Evolutionary conservation across 2,113 vertebrate species (phyloP).

Genomic region (Syrmaticus mikado): DNA sequence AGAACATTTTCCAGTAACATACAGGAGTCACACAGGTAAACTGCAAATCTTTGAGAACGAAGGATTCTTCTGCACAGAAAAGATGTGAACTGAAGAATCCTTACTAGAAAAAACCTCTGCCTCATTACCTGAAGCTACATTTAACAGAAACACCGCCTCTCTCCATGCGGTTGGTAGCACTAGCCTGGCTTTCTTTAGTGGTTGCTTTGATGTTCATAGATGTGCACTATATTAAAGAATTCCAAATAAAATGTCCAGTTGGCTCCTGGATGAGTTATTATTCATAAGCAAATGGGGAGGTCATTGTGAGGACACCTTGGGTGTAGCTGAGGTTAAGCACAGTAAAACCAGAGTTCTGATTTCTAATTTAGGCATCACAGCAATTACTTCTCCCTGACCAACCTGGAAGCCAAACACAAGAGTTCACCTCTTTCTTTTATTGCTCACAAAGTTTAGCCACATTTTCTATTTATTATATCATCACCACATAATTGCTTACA

Average conservation of each 20-base stretch:
- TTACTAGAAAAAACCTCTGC: neutral
- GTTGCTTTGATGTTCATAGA: slow-evolving; percentile 44
- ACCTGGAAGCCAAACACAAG: slow-evolving; percentile 30
- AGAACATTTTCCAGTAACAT: neutral
- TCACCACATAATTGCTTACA: slow-evolving; percentile 34
- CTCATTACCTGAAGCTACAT: neutral
- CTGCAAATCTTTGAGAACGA: neutral
- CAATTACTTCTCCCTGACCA: slow-evolving; percentile 12
- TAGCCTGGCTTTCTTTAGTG: neutral
- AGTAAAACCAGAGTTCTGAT: neutral
- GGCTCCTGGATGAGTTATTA: slow-evolving; percentile 26
- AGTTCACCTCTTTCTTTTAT: neutral
- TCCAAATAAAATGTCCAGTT: neutral
- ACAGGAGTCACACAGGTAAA: neutral
- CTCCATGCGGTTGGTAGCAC: neutral
- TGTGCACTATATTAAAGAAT: neutral
- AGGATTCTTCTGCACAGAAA: neutral
- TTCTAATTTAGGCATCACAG: slow-evolving; percentile 27
- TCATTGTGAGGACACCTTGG: neutral
- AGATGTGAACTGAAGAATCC: neutral
- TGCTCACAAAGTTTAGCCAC: slow-evolving; percentile 23
- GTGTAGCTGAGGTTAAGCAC: neutral
- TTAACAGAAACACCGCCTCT: neutral
- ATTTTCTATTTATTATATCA: slow-evolving; percentile 16
- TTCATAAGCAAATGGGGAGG: neutral